Percentiles rank a stretch among this genome's conserved stretches.
These are phyloP conservation scores for Australoheros scitulus DNA, from an alignment of 2,113 vertebrate genomes.

Conservation along the genomic window DNA sequence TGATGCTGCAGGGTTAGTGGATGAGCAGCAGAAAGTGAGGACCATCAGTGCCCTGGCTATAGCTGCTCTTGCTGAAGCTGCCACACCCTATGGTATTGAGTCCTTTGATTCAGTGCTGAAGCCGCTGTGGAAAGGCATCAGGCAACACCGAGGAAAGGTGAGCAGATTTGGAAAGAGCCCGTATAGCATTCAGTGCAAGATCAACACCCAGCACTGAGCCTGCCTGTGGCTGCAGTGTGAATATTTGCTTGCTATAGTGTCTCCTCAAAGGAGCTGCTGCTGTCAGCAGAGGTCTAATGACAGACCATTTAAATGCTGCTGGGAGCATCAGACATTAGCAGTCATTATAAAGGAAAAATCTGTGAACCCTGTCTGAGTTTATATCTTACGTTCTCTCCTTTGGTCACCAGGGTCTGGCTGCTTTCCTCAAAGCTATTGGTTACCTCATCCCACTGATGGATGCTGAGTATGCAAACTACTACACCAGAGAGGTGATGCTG, in stretches of 20 bases:
- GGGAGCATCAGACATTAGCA: constrained; percentile 38
- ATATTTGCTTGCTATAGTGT: constrained; percentile 52
- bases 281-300: constrained; percentile 41
- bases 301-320: constrained; percentile 21
- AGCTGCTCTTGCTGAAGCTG: constrained; percentile 96
- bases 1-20: constrained; percentile 87
- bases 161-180: not conserved
- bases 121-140: constrained; percentile 98
- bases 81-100: constrained; percentile 97
- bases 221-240: constrained; percentile 55
- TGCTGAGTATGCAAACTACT: constrained; percentile 98
- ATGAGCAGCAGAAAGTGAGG: constrained; percentile 98
- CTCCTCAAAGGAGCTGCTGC: constrained; percentile 39
- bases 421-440: constrained; percentile 98
- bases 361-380: not conserved
- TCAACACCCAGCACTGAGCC: constrained; percentile 53
- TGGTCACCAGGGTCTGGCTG: constrained; percentile 89
- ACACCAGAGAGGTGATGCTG: constrained; percentile 98
- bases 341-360: not conserved
- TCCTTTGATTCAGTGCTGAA: constrained; percentile 99
- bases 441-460: constrained; percentile 99
- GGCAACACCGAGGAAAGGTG: constrained; percentile 98
- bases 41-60: constrained; percentile 99
- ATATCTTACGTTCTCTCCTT: not conserved
- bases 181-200: constrained; percentile 34